phyloP scores from a whole-genome alignment of 2,797 vertebrate genomes.

The Adrianichthys oophorus region DNA sequence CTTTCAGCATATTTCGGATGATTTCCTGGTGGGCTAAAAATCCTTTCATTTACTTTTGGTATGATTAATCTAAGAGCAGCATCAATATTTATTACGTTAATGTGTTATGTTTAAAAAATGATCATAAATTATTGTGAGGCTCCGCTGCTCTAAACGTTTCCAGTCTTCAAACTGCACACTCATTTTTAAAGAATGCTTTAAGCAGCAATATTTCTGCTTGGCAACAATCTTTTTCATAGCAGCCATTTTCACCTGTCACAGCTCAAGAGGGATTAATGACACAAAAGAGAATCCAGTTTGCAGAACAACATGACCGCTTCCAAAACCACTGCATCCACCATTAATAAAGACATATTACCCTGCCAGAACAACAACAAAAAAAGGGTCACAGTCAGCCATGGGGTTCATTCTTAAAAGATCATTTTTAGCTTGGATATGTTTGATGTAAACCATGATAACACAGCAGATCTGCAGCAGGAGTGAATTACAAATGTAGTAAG shows the following conservation, averaged over 20 bases:
- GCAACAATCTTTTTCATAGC: not conserved
- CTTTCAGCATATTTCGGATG: slow-evolving; percentile 7
- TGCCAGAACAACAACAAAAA: not conserved
- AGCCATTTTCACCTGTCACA: slow-evolving; percentile 6
- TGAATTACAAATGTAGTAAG: not conserved
- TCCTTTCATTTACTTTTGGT: slow-evolving; percentile 8
- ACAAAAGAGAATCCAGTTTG: slow-evolving; percentile 5
- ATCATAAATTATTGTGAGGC: slow-evolving; percentile 23
- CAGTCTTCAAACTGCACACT: slow-evolving; percentile 10
- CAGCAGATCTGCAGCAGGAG: not conserved
- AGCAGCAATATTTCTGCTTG: not conserved
- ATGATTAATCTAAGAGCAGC: slow-evolving; percentile 14
- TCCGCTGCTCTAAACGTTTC: not conserved
- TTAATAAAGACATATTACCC: not conserved
- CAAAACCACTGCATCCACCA: not conserved
- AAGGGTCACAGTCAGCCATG: not conserved
- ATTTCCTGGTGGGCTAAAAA: slow-evolving; percentile 7
- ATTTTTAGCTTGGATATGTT: not conserved
- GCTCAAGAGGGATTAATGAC: slow-evolving; percentile 5
- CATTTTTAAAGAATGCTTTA: not conserved
- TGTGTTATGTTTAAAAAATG: slow-evolving; percentile 13
- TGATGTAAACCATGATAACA: not conserved
- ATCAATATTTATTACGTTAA: slow-evolving; percentile 31
- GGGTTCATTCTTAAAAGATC: not conserved
- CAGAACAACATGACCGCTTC: slow-evolving; percentile 1